These are phyloP conservation scores for Sminthurinus aureus DNA, from an alignment of 2,888 invertebrate species.

Conservation along the genomic window DNA sequence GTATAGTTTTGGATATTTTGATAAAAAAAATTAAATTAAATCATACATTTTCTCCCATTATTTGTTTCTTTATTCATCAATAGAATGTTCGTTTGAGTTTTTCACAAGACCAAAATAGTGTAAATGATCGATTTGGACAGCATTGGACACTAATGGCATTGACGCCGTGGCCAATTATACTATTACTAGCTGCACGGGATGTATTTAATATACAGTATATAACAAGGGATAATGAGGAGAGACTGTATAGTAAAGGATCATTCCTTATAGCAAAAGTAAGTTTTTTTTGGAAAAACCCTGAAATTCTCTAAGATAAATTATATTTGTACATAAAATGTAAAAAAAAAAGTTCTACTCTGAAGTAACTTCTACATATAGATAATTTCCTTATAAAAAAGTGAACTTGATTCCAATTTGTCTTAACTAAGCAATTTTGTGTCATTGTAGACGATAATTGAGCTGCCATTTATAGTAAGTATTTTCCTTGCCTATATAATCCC, in stretches of 20 bases:
- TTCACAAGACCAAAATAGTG: constrained; percentile 63
- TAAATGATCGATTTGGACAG: constrained; percentile 75
- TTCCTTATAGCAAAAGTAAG: constrained; percentile 82
- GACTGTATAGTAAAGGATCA: constrained; percentile 79
- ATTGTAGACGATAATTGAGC: constrained; percentile 76
- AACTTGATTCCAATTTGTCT: not conserved
- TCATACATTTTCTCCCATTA: too few relatives aligned
- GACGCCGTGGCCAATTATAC: constrained; percentile 78
- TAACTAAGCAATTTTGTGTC: not conserved
- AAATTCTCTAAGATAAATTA: not conserved
- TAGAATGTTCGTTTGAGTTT: constrained; percentile 70
- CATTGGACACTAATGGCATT: constrained; percentile 84
- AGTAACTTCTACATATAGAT: not conserved
- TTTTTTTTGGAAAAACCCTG: not conserved
- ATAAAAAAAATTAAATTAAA: too few relatives aligned
- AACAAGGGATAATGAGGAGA: constrained; percentile 80
- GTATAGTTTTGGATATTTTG: too few relatives aligned
- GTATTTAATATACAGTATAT: constrained; percentile 68
- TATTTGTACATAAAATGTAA: not conserved
- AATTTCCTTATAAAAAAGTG: not conserved
- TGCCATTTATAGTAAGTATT: constrained; percentile 79
- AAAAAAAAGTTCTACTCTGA: not conserved
- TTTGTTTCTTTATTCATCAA: too few relatives aligned
- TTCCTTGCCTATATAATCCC: constrained; percentile 87
- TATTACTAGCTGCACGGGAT: constrained; percentile 69